Base-by-base conservation (phyloP, 1,140 invertebrate genomes). In the Periplaneta americana region DNA sequence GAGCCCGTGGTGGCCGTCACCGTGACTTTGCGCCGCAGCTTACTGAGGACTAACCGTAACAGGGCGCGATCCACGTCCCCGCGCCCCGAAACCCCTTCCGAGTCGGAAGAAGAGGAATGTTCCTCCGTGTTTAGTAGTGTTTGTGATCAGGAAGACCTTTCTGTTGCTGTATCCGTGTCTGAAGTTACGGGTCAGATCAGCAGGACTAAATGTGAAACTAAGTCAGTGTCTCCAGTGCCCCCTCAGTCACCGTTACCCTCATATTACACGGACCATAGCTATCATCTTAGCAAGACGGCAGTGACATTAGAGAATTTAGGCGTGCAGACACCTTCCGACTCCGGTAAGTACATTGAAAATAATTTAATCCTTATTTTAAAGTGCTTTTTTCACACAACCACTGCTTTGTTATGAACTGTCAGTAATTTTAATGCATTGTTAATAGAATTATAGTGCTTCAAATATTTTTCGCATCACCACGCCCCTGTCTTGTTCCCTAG, bases 301-400 rank as follows among this genome's bases (percentile, higher is more conserved):
- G 90, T 90, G 82, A 87, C 88, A 83, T 85, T 92, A 74, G 92
- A 93, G 82, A 90, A 90, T 84, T 89, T 94, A 57, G 93, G 93
- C 74, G 91, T 95, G 5, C 93, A 95, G 84, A 96, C 95, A 82
- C 95, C 95, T 75, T 96, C 95, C 5, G 95, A 96, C 91, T 96
- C 95, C 80, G 95, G 96, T 94, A 88, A 93, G 93, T 93, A 85
- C 88, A 85, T 28, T 10, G 1, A 10, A 2, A 66, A 66, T n/a
- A n/a, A n/a, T n/a, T n/a, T n/a, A n/a, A n/a, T n/a, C n/a, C n/a
- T n/a, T n/a, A n/a, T n/a, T n/a, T n/a, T n/a, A n/a, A n/a, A n/a
- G n/a, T n/a, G n/a, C n/a, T n/a, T n/a, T n/a, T n/a, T n/a, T n/a
- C n/a, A n/a, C n/a, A n/a, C n/a, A n/a, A n/a, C n/a, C n/a, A n/a